Base-by-base conservation (phyloP, 2,888 invertebrate species). In the Cheilosia vernalis region DNA sequence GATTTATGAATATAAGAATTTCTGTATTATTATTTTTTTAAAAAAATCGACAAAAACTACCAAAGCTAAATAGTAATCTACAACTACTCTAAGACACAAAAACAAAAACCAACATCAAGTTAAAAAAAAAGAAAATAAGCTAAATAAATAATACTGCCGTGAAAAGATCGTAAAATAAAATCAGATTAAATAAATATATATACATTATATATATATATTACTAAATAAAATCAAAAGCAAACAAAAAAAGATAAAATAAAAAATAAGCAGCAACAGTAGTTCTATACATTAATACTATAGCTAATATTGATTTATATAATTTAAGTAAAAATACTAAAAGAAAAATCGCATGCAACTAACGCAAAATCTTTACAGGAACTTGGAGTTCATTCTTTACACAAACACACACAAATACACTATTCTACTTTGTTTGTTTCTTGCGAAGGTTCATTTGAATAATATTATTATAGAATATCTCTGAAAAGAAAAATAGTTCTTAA, bases 61-160 rank as follows among this genome's bases (percentile, higher is more conserved):
- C 55, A 79, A 72, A 67, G 64, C 56, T 60, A 72, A 64, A 58
- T 64, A 72, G 79, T 53, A 58, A 58, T 69, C 69, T 56, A 79
- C 79, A 78, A 81, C 47, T 83, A 70, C 63, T 72, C 42, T 61
- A 58, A 83, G 64, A 47, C 47, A 61, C 30, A 77, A 60, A 61
- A 77, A 53, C 24, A 58, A 55, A 74, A 51, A 51, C 6, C 17
- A 37, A 60, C 53, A 85, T 64, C 69, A 81, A 66, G 6, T 64
- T 76, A 80, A 70, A 67, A 53, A 53, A 74, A 47, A 67, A 60
- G 24, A 73, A 47, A 67, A 80, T 70, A 85, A 81, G 85, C 81
- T 81, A 81, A 76, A 85, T 85, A 85, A 85, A 61, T 76, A 81
- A 85, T 81, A 85, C 85, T 85, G 85, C 85, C 85, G 85, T 85